Evolutionary conservation across 2,113 vertebrate species (phyloP).

Genomic region (Speoplatyrhinus poulsoni): DNA sequence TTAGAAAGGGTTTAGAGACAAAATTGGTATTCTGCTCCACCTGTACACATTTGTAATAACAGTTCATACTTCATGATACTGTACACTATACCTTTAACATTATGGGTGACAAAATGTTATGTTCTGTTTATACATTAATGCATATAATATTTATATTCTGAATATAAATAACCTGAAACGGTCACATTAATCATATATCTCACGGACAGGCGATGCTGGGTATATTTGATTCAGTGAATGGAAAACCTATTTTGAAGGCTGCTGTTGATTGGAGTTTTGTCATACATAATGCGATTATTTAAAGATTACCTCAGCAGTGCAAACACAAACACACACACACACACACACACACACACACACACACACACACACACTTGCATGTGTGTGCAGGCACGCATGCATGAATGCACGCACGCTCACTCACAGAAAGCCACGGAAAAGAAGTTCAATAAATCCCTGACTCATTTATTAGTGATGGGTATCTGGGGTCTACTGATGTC

Average conservation of each 20-base stretch:
- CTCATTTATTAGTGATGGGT: conserved; percentile 60
- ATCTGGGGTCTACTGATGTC: conserved; percentile 51
- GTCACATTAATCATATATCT: conserved; percentile 7
- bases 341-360: conserved; percentile 1
- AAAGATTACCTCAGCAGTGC: conserved; percentile 3
- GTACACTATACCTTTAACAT: too few species aligned
- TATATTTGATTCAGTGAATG: conserved; percentile 14
- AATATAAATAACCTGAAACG: neutral
- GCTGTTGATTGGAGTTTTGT: conserved; percentile 15
- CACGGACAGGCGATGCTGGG: neutral
- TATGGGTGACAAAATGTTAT: too few species aligned
- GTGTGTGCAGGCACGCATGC: too few species aligned
- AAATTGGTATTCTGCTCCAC: too few species aligned
- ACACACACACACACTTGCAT: neutral
- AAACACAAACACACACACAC: neutral
- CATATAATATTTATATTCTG: neutral
- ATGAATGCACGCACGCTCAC: conserved; percentile 6
- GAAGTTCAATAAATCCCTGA: conserved; percentile 49
- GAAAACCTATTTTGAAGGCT: conserved; percentile 17
- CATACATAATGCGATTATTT: conserved; percentile 30
- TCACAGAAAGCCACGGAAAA: neutral
- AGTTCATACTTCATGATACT: too few species aligned
- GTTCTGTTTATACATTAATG: too few species aligned
- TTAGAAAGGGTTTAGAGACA: too few species aligned
- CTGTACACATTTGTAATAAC: too few species aligned